phyloP scores from a whole-genome alignment of 2,113 vertebrate species.

The Cettia cetti region DNA sequence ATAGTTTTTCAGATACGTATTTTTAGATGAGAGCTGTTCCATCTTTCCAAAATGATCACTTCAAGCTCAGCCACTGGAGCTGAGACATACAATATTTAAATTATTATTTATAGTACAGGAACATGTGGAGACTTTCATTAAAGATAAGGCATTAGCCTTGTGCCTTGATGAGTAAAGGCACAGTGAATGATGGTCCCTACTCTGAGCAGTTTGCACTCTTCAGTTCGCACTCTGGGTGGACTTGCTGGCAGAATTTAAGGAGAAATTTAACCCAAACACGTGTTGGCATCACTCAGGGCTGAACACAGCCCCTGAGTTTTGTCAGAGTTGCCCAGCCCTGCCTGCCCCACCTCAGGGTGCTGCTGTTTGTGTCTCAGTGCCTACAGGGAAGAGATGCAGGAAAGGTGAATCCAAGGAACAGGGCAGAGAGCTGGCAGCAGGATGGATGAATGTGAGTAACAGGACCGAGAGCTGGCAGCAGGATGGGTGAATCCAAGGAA shows the following conservation, averaged over 20 bases:
- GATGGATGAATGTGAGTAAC: too few relatives aligned
- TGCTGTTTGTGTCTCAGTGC: neutral
- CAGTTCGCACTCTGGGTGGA: neutral
- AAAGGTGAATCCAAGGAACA: neutral
- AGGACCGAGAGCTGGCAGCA: too few relatives aligned
- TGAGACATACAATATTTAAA: conserved; percentile 68
- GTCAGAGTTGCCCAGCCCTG: neutral
- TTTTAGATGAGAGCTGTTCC: conserved; percentile 61
- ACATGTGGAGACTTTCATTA: conserved; percentile 52
- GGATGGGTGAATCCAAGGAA: too few relatives aligned
- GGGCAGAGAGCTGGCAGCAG: too few relatives aligned
- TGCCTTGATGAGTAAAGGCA: conserved; percentile 28
- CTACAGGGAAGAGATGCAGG: neutral
- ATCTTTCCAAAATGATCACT: conserved; percentile 66
- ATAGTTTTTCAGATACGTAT: conserved; percentile 56
- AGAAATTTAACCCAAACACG: neutral
- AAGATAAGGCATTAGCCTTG: conserved; percentile 40
- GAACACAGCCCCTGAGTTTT: neutral
- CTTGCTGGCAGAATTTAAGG: neutral
- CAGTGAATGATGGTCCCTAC: neutral
- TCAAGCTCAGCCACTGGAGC: conserved; percentile 62
- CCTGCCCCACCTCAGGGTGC: neutral
- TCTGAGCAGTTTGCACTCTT: neutral
- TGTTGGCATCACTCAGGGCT: neutral
- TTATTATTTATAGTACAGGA: conserved; percentile 67